Percentiles rank a stretch among this genome's conserved stretches.
These are phyloP conservation scores for Gavia stellata DNA, from an alignment of 2,113 vertebrate genomes.

Conservation along the genomic window DNA sequence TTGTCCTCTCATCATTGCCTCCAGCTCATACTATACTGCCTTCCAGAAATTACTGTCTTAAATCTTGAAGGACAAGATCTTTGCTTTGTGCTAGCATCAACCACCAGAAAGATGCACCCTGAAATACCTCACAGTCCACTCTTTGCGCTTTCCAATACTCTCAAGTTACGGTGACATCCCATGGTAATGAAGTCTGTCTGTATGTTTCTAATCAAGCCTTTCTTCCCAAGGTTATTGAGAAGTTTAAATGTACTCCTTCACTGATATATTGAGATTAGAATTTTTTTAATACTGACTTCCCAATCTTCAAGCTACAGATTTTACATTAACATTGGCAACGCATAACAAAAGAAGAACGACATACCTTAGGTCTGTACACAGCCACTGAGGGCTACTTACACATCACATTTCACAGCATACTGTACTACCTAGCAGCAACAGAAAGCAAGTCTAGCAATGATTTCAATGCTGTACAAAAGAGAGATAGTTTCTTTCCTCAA, in stretches of 20 bases:
- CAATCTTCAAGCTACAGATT: neutral
- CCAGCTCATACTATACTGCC: neutral
- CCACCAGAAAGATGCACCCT: neutral
- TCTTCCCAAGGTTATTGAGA: neutral
- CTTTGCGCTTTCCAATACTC: neutral
- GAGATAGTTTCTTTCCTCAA: neutral
- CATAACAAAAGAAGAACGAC: neutral
- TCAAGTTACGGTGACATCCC: neutral
- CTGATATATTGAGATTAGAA: neutral
- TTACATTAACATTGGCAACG: neutral
- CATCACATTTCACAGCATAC: neutral
- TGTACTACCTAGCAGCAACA: neutral
- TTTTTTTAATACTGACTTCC: neutral
- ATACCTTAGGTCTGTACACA: neutral
- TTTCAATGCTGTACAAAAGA: neutral
- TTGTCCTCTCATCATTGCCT: neutral
- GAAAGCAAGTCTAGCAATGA: neutral
- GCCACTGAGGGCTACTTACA: neutral
- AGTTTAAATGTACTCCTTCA: neutral
- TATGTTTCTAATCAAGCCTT: neutral
- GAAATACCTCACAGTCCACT: neutral
- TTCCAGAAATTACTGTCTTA: neutral
- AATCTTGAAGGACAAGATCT: neutral
- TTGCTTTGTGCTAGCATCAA: neutral
- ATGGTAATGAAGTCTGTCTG: neutral